Conservation (phyloP, 2,888 invertebrate species). For the Meiosimyza platycephala region DNA sequence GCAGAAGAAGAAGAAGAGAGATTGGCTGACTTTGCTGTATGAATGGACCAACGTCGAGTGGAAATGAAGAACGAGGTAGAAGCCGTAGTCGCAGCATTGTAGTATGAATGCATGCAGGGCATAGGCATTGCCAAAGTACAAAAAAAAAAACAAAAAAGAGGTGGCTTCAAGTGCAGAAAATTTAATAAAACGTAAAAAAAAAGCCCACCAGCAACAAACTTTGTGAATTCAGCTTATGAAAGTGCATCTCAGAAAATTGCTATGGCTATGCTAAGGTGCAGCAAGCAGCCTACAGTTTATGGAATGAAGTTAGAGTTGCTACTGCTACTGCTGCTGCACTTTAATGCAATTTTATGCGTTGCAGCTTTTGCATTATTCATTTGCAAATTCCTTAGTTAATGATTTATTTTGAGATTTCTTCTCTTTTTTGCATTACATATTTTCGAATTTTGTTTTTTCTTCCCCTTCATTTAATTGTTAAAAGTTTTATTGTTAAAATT, state of each 20-base stretch:
- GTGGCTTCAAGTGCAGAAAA: too few species aligned
- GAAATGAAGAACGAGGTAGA: background rate
- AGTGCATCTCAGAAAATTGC: background rate
- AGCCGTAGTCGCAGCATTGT: background rate
- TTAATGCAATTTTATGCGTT: conserved; percentile 20
- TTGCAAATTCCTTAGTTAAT: too few species aligned
- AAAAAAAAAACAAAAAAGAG: background rate
- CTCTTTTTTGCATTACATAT: background rate
- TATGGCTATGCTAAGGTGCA: background rate
- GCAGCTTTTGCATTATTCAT: background rate
- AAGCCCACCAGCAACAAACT: background rate
- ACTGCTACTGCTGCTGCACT: conserved; percentile 16
- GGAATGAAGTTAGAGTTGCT: background rate
- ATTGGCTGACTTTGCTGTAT: background rate
- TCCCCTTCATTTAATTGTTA: conserved; percentile 9
- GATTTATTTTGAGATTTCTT: background rate
- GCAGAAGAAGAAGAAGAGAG: background rate
- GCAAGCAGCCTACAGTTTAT: background rate
- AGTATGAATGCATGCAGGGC: too few species aligned
- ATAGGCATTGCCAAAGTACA: background rate
- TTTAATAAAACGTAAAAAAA: background rate
- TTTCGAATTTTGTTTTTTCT: background rate
- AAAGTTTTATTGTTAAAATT: background rate
- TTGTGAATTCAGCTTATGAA: conserved; percentile 1
- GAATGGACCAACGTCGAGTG: background rate